phyloP scores from a whole-genome alignment of 1,140 invertebrate species.

The Drosophila mayri region DNA sequence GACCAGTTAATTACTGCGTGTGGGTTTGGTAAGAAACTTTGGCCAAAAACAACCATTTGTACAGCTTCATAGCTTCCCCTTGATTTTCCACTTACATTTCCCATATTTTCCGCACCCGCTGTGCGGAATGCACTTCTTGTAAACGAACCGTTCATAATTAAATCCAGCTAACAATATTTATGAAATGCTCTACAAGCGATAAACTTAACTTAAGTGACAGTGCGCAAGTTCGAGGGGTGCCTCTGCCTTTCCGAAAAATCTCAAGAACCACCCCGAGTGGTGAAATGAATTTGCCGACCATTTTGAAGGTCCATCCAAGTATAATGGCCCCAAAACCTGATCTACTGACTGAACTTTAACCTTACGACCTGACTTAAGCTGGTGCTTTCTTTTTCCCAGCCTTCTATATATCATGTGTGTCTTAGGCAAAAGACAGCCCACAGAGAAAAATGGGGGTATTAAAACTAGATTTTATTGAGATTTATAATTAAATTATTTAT shows the following conservation, averaged over 20 bases:
- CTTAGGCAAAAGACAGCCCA: background rate
- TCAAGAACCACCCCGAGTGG: slow-evolving; percentile 1
- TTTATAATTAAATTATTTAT: background rate
- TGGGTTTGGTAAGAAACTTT: slow-evolving; percentile 52
- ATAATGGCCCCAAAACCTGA: slow-evolving; percentile 27
- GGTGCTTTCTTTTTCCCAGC: background rate
- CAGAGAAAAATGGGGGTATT: background rate
- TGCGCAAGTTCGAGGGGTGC: background rate
- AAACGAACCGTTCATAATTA: slow-evolving; percentile 63
- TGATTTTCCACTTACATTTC: slow-evolving; percentile 11
- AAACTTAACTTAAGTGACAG: slow-evolving; percentile 38
- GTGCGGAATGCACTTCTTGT: slow-evolving; percentile 39
- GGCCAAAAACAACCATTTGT: slow-evolving; percentile 50
- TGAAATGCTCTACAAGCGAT: slow-evolving; percentile 36
- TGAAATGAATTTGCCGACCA: slow-evolving; percentile 5
- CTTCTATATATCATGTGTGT: slow-evolving; percentile 28
- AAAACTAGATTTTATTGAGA: too few relatives aligned
- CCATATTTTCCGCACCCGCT: slow-evolving; percentile 5
- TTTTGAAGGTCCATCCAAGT: slow-evolving; percentile 15
- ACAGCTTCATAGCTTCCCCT: slow-evolving; percentile 9
- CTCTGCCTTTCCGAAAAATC: background rate
- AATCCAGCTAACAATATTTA: slow-evolving; percentile 70
- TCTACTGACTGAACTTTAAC: slow-evolving; percentile 32
- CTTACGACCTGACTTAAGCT: slow-evolving; percentile 5
- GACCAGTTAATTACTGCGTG: slow-evolving; percentile 74